These are phyloP conservation scores for Andricus quercusramuli DNA, from an alignment of 2,888 invertebrate genomes.

Conservation along the genomic window DNA sequence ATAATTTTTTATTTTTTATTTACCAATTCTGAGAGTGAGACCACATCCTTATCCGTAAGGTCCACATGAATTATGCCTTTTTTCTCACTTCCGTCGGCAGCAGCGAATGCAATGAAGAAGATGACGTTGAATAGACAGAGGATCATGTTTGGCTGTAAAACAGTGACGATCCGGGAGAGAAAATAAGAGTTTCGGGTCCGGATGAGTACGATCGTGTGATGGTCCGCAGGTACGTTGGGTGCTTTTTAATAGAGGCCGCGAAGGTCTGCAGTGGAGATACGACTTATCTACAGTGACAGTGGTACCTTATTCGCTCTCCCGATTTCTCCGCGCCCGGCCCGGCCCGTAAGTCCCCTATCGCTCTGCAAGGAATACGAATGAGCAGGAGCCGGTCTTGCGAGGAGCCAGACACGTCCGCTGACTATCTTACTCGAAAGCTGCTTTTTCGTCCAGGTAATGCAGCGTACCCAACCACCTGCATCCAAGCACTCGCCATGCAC, in stretches of 20 bases:
- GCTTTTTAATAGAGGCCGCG: slow-evolving; percentile 47
- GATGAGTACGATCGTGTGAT: slow-evolving; percentile 29
- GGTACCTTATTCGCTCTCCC: slow-evolving; percentile 40
- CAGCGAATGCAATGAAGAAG: slow-evolving; percentile 1
- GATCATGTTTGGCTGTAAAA: slow-evolving; percentile 26
- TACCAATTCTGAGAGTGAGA: slow-evolving; percentile 20
- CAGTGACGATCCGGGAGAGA: background rate
- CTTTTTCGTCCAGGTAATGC: slow-evolving; percentile 32
- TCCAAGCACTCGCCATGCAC: background rate
- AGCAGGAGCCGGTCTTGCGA: slow-evolving; percentile 30
- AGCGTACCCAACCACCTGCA: background rate
- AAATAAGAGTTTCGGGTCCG: slow-evolving; percentile 18
- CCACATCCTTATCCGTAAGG: slow-evolving; percentile 21
- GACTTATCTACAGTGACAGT: slow-evolving; percentile 45
- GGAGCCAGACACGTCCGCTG: slow-evolving; percentile 18
- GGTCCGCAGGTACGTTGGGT: slow-evolving; percentile 17
- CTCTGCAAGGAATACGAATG: slow-evolving; percentile 51
- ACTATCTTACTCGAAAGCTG: slow-evolving; percentile 30
- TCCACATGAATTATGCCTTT: slow-evolving; percentile 28
- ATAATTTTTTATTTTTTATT: background rate
- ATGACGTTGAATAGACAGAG: slow-evolving; percentile 19
- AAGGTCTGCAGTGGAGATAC: slow-evolving; percentile 44
- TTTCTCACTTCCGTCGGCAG: slow-evolving; percentile 11
- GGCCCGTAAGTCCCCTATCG: slow-evolving; percentile 13
- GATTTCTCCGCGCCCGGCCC: slow-evolving; percentile 6